Evolutionary conservation across 1,140 invertebrate species (phyloP), one percentile per base, ranked within the genome.

Genomic region (Dendroctonus ponderosae): DNA sequence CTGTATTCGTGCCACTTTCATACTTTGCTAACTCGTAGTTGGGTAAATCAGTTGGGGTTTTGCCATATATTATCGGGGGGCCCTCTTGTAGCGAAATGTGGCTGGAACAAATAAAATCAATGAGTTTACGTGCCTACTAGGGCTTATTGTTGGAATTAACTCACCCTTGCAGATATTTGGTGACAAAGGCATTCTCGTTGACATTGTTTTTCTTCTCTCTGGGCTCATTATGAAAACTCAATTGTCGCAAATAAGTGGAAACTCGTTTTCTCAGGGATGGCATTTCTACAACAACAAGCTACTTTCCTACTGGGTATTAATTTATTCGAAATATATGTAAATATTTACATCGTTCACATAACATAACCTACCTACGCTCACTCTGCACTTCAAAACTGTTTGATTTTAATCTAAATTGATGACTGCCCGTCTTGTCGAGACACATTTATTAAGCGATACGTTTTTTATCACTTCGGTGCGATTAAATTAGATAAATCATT

Each of bases 121-220:
- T 12, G 43, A 46, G 8, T 2, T 46, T 52, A 15, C 7, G 50
- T 37, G 15, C 44, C 44, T 4, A 46, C 9, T 3, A 9, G 0
- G 12, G 44, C 44, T 8, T 12, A 52, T 2, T 0, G 7, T 5
- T n/a, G 50, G 56, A 67, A 26, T 26, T 26, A 26, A 76, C 79
- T 84, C 82, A 91, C 89, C 88, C 88, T 78, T 86, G 85, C 2
- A 91, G 80, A 76, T 90, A 91, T 75, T 87, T 86, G 50, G 86
- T 87, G 64, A 90, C 86, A 73, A 90, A 90, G 73, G 85, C 87
- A 58, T 86, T 85, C 65, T 86, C 83, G 62, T 84, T 80, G 61
- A 84, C 80, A 63, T 85, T 82, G 41, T 75, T 75, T 26, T 76
- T 77, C 78, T 73, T 84, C 75, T 80, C 80, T 78, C 78, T 80